Conservation (phyloP, 2,888 invertebrate species). For the Drosophila stalkeri region DNA sequence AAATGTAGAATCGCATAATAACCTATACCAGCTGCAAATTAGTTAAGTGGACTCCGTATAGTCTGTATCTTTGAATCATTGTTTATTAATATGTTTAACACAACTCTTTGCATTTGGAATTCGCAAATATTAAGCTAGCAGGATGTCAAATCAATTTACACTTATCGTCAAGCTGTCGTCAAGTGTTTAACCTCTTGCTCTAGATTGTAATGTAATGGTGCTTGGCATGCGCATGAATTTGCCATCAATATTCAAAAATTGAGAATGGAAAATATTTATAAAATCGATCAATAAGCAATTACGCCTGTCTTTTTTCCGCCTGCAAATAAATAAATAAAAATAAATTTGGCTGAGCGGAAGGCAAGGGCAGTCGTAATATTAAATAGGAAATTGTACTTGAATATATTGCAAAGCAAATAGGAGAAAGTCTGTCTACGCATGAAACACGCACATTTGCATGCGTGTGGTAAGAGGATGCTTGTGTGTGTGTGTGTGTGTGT, state of each 20-base stretch:
- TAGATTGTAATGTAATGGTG: slow-evolving; percentile 49
- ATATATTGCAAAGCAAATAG: slow-evolving; percentile 50
- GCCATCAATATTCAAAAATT: slow-evolving; percentile 50
- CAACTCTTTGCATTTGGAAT: not conserved
- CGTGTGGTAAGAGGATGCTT: slow-evolving; percentile 16
- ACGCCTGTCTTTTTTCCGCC: slow-evolving; percentile 44
- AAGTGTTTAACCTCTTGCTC: slow-evolving; percentile 22
- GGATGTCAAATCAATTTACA: slow-evolving; percentile 43
- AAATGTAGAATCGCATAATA: not conserved
- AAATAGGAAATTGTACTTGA: slow-evolving; percentile 46
- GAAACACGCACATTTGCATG: slow-evolving; percentile 55
- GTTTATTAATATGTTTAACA: not conserved
- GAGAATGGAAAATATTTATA: slow-evolving; percentile 54
- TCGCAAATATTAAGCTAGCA: not conserved
- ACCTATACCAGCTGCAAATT: not conserved
- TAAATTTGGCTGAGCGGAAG: slow-evolving; percentile 16
- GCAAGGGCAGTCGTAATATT: slow-evolving; percentile 35
- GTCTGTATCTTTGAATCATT: not conserved
- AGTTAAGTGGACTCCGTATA: not conserved
- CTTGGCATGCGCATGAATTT: slow-evolving; percentile 41
- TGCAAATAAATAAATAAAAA: slow-evolving; percentile 55
- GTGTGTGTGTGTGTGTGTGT: no score
- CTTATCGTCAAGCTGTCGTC: slow-evolving; percentile 29
- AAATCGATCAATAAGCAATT: slow-evolving; percentile 78
- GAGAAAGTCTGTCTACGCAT: slow-evolving; percentile 48